Evolutionary conservation across 2,888 invertebrate species (phyloP).

Genomic region (Scaptomyza polygonia): DNA sequence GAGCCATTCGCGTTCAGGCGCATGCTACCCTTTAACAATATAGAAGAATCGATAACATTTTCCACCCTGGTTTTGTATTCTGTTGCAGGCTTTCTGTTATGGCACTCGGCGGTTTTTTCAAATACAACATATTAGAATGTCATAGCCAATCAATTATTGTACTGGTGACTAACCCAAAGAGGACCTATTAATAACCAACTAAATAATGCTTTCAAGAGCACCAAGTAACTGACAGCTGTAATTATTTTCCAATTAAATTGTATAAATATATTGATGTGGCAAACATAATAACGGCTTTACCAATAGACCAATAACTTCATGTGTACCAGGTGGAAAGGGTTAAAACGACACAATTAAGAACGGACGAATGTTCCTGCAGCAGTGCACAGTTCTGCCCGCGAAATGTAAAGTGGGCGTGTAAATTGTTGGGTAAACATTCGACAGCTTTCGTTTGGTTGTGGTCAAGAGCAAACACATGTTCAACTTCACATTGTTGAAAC

Average conservation of each 20-base stretch:
- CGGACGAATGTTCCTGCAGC: slow-evolving; percentile 17
- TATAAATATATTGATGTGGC: slow-evolving; percentile 70
- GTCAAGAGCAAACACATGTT: slow-evolving; percentile 75
- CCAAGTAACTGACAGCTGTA: slow-evolving; percentile 65
- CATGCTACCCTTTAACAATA: neutral
- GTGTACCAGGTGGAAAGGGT: slow-evolving; percentile 42
- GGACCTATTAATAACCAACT: slow-evolving; percentile 61
- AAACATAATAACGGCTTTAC: slow-evolving; percentile 67
- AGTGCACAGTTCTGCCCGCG: slow-evolving; percentile 33
- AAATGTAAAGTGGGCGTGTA: slow-evolving; percentile 73
- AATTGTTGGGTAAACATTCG: slow-evolving; percentile 81
- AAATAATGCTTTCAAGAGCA: slow-evolving; percentile 45
- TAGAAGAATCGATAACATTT: slow-evolving; percentile 19
- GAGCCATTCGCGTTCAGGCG: neutral
- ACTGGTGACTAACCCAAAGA: slow-evolving; percentile 13
- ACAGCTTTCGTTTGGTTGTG: slow-evolving; percentile 68
- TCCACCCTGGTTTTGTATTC: neutral
- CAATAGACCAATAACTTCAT: slow-evolving; percentile 23
- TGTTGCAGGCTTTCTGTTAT: slow-evolving; percentile 20
- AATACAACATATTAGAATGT: neutral
- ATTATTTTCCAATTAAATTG: slow-evolving; percentile 77
- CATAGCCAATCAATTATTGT: slow-evolving; percentile 6
- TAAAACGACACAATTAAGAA: slow-evolving; percentile 76
- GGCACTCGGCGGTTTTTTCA: slow-evolving; percentile 20
- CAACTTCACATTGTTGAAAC: slow-evolving; percentile 60